Conservation (phyloP, 2,797 vertebrate genomes). For the Acanthurus tractus region DNA sequence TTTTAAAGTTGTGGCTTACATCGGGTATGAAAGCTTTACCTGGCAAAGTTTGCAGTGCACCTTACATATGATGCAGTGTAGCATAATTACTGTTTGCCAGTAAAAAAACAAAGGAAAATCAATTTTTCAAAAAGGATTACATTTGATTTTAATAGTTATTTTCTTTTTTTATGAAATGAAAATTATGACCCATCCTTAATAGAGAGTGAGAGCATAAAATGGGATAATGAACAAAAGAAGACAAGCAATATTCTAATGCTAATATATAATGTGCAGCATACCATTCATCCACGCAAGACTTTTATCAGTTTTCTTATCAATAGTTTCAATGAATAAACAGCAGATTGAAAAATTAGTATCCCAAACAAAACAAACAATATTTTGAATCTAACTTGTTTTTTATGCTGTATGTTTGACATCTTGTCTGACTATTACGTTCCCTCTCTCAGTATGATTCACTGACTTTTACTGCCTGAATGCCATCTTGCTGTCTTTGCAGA, state of each 20-base stretch:
- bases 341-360: constrained; percentile 11
- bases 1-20: no score
- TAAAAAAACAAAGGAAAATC: no score
- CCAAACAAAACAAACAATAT: constrained; percentile 19
- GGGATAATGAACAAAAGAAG: not conserved
- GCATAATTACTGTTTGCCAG: no score
- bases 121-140: no score
- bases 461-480: constrained; percentile 80
- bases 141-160: no score
- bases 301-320: not conserved
- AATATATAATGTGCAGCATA: not conserved
- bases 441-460: constrained; percentile 78
- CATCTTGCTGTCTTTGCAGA: constrained; percentile 76
- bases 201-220: not conserved
- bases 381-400: constrained; percentile 14
- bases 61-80: no score
- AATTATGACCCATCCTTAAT: no score
- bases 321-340: not conserved
- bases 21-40: no score
- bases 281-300: not conserved
- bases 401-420: constrained; percentile 38
- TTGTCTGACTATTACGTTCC: constrained; percentile 59
- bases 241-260: not conserved
- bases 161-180: no score
- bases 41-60: no score